Base-by-base conservation (phyloP, 2,888 invertebrate genomes). In the Rhagonycha fulva region DNA sequence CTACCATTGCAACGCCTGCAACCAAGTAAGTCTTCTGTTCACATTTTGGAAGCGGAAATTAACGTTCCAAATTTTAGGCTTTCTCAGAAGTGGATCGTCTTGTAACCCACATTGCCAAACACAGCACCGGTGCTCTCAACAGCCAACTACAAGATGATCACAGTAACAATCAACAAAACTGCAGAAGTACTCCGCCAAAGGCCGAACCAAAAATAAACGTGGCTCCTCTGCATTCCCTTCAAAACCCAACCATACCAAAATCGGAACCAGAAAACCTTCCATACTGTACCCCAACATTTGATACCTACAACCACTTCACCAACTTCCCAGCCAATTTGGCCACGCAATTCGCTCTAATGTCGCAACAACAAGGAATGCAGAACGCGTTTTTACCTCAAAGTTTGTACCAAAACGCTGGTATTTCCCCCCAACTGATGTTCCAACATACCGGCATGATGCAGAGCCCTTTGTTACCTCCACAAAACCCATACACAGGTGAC, bases 1-100 rank as follows among this genome's bases (percentile, higher is more conserved):
- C 84, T 94, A 93, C 84, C 95, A 95, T 84, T 95, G 95, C 87
- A 92, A 93, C 84, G 91, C 93, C 69, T 95, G 95, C 88, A 94
- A 94, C 86, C 95, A 94, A 87, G 90, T 90, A 60, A 61, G 14
- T 28, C 14, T 60, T 68, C 28, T 23, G 11, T 14, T 10, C 10
- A 60, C 32, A 47, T 66, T 47, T 69, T 73, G 47, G 0, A n/a
- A 0, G 7, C 5, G n/a, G n/a, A 47, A n/a, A n/a, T 9, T 47
- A 47, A 47, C n/a, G n/a, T 7, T 47, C n/a, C 7, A 12, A 32
- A 47, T 47, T 47, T 69, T 61, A 90, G 89, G 94, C 94, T 0
- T 94, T 94, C 85, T 93, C 94, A n/a, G 93, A 94, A 82, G 87
- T 93, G 71, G 92, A 93, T 75, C 90, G 93, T 72, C 87, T 94